These are phyloP conservation scores for Arothron firmamentum DNA, from an alignment of 2,113 vertebrate species.

Conservation along the genomic window DNA sequence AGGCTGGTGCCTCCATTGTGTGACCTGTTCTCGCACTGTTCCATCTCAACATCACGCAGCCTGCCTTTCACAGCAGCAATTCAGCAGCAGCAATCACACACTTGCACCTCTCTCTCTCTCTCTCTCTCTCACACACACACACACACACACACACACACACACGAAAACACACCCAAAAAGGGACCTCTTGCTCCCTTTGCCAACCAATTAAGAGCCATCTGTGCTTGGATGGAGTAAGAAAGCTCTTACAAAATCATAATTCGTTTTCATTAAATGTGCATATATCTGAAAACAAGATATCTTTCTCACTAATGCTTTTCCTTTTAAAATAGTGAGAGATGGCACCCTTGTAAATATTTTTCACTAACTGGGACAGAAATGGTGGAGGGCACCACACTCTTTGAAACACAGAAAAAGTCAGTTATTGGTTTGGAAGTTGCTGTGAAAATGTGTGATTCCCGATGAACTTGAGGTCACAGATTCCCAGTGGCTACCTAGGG, in stretches of 20 bases:
- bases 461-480: constrained; percentile 65
- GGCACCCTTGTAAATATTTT: constrained; percentile 24
- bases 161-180: constrained; percentile 73
- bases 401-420: constrained; percentile 49
- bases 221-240: constrained; percentile 75
- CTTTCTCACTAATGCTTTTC: background rate
- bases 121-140: constrained; percentile 19
- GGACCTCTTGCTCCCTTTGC: constrained; percentile 87
- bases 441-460: constrained; percentile 65
- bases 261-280: constrained; percentile 29
- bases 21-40: constrained; percentile 84
- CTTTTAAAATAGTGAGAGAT: constrained; percentile 6
- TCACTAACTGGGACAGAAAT: constrained; percentile 20
- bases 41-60: constrained; percentile 81
- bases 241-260: constrained; percentile 48
- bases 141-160: background rate
- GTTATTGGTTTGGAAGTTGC: constrained; percentile 54
- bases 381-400: constrained; percentile 36
- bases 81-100: constrained; percentile 92
- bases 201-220: constrained; percentile 97
- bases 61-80: constrained; percentile 91
- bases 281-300: constrained; percentile 16
- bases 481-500: constrained; percentile 68
- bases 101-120: constrained; percentile 88
- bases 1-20: constrained; percentile 88